These are phyloP conservation scores for Trichogramma evanescens DNA, from an alignment of 2,888 invertebrate genomes.

Conservation along the genomic window DNA sequence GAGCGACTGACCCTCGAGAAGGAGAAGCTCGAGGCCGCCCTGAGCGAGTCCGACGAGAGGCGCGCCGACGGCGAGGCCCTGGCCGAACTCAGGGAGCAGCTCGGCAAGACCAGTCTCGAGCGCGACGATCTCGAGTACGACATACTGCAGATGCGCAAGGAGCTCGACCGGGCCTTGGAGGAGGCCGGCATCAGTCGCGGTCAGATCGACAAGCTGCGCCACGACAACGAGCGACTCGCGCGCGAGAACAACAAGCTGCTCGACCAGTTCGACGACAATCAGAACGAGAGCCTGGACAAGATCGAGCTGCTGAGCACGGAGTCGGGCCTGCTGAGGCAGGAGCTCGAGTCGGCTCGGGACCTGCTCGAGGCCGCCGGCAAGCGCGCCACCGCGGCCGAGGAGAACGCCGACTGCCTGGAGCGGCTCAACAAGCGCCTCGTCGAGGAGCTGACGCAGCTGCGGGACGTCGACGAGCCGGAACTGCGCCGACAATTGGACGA, in stretches of 20 bases:
- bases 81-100: constrained; percentile 28
- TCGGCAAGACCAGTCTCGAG: constrained; percentile 43
- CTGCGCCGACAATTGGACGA: too few species aligned
- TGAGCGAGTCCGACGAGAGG: constrained; percentile 26
- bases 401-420: constrained; percentile 33
- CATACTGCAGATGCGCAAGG: constrained; percentile 53
- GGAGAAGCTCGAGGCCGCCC: constrained; percentile 33
- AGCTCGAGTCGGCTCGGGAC: constrained; percentile 31
- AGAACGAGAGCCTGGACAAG: constrained; percentile 38
- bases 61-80: constrained; percentile 29
- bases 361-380: constrained; percentile 21
- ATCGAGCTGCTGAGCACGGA: constrained; percentile 41
- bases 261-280: constrained; percentile 36
- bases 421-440: constrained; percentile 34
- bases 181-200: constrained; percentile 24
- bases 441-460: not conserved
- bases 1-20: constrained; percentile 32
- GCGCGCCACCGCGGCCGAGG: constrained; percentile 11
- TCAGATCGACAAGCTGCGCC: constrained; percentile 24
- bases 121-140: constrained; percentile 58
- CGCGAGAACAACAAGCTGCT: constrained; percentile 34
- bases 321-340: constrained; percentile 36
- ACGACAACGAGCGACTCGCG: constrained; percentile 32
- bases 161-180: constrained; percentile 48
- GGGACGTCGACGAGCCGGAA: constrained; percentile 4